Evolutionary conservation across 2,888 invertebrate genomes (phyloP), one percentile per base, ranked within the genome.

Genomic region (Eupithecia tripunctaria): DNA sequence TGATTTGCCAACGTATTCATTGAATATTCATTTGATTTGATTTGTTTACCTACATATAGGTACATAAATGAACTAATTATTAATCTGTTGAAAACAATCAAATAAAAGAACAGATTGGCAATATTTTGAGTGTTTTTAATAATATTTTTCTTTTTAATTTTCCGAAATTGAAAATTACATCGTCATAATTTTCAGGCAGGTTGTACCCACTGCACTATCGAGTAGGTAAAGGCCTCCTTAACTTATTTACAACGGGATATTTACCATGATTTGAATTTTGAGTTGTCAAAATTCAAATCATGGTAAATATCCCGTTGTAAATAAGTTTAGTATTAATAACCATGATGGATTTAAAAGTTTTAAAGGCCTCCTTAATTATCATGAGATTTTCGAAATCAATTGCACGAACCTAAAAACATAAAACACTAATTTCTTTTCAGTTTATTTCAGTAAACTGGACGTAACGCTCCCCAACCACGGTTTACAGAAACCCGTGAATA

Each of bases 1-100:
- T 79, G 84, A 83, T 84, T 81, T 86, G 87, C 82, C 89, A 87
- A 90, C 70, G 88, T 77, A 78, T 75, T 80, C 74, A 67, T 41
- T 70, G 70, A 81, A 83, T 83, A 80, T 81, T 80, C 77, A 73
- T 79, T 76, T 72, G 77, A 71, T 77, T 68, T 71, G 60, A 18
- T 29, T 62, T 18, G 10, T 6, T 62, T 7, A 29, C 18, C 12
- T 38, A 38, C 0, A n/a, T n/a, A n/a, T 18, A 10, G 29, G 36
- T 0, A 4, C 18, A 5, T 10, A 8, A n/a, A 36, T 62, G n/a
- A 36, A 51, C 1, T 25, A 4, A 21, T 25, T 4, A 56, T 25
- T 25, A 25, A 56, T 56, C 10, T 51, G 10, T 51, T 21, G 12
- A 1, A 56, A 15, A 41, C 15, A 41, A 15, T 0, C 15, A 15